Evolutionary conservation across 2,888 invertebrate genomes (phyloP).

Genomic region (Deilephila porcellus): DNA sequence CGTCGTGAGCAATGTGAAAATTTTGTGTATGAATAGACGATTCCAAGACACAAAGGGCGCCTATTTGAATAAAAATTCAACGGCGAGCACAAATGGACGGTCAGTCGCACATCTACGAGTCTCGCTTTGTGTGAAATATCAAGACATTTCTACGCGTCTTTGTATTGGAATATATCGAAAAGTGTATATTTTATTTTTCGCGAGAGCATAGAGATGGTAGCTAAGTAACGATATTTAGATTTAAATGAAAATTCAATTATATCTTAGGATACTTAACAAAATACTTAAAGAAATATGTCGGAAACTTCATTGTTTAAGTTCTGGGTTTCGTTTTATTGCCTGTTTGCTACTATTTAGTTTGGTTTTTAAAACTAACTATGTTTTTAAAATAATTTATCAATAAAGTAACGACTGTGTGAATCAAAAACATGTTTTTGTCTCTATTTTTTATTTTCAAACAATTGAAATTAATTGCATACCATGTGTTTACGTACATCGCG

Average conservation of each 20-base stretch:
- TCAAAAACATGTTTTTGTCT: not conserved
- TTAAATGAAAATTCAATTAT: too few species aligned
- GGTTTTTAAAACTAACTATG: too few species aligned
- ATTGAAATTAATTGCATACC: not conserved
- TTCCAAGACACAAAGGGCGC: not conserved
- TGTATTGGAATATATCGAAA: not conserved
- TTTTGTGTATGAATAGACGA: constrained; percentile 10
- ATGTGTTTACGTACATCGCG: not conserved
- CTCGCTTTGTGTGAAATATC: not conserved
- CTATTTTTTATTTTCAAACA: not conserved
- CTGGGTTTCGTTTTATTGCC: too few species aligned
- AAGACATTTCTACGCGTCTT: not conserved
- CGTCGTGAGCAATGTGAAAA: constrained; percentile 17
- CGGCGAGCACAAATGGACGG: not conserved
- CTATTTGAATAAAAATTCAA: constrained; percentile 16
- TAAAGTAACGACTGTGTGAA: not conserved
- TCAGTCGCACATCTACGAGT: not conserved
- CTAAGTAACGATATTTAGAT: too few species aligned
- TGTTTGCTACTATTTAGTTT: too few species aligned
- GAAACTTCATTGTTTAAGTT: too few species aligned
- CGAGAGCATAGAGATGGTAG: too few species aligned
- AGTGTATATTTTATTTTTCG: not conserved
- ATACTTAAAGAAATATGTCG: too few species aligned
- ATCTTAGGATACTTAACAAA: too few species aligned
- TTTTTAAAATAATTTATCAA: too few species aligned